Percentiles rank a stretch among this genome's conserved stretches.
phyloP scores from a whole-genome alignment of 2,113 vertebrate species.

The Acrocephalus kingi region DNA sequence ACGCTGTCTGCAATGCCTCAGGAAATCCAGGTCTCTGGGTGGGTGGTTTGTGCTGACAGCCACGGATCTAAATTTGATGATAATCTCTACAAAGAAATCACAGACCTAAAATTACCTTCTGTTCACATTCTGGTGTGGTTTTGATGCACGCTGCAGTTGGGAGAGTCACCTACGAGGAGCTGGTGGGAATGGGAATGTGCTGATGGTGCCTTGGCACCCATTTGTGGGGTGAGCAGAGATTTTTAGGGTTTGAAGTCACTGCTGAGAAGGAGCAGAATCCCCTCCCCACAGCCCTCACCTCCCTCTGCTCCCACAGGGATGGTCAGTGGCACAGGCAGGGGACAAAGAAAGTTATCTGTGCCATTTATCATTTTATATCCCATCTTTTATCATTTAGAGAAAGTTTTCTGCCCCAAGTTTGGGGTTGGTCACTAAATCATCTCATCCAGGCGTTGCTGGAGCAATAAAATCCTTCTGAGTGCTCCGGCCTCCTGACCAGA shows the following conservation, averaged over 20 bases:
- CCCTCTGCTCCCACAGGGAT: background rate
- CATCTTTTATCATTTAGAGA: background rate
- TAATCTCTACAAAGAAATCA: constrained; percentile 1
- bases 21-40: background rate
- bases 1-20: background rate
- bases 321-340: background rate
- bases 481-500: background rate
- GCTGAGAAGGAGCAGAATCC: background rate
- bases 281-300: no score
- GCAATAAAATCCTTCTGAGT: background rate
- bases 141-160: background rate
- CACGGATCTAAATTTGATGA: background rate
- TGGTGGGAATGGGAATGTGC: background rate
- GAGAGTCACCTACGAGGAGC: background rate
- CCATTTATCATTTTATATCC: no score
- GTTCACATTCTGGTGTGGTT: background rate
- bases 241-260: background rate
- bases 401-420: rapidly evolving
- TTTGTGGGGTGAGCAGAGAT: background rate
- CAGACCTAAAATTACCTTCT: constrained; percentile 15
- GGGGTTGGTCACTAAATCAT: background rate
- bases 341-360: background rate
- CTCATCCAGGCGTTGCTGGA: background rate
- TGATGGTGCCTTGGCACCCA: background rate
- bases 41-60: constrained; percentile 44